Conservation (phyloP, 2,888 invertebrate species). For the Dasypogon diadema region DNA sequence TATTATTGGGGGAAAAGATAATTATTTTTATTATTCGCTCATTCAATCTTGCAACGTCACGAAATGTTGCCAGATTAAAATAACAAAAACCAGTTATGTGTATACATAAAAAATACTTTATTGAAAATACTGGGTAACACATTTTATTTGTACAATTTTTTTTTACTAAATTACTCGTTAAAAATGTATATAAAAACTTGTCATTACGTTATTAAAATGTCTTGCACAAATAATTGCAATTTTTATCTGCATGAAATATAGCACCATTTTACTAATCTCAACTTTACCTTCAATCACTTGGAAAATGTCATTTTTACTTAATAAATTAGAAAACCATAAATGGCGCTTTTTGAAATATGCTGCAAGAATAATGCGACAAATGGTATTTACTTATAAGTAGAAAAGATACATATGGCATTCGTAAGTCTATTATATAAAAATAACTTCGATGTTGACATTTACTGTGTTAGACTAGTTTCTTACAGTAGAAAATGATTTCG, state of each 20-base stretch:
- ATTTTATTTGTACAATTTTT: constrained; percentile 11
- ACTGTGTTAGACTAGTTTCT: too few relatives aligned
- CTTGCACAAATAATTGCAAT: too few relatives aligned
- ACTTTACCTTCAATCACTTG: neutral
- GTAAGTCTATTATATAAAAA: too few relatives aligned
- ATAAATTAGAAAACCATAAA: neutral
- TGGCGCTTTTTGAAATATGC: neutral
- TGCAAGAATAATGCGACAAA: too few relatives aligned
- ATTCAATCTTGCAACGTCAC: too few relatives aligned
- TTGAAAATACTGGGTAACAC: constrained; percentile 35
- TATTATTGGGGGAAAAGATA: too few relatives aligned
- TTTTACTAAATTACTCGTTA: constrained; percentile 19
- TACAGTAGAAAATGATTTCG: too few relatives aligned
- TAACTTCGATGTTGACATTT: too few relatives aligned
- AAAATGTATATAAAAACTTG: neutral
- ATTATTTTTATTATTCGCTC: too few relatives aligned
- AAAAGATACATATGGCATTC: too few relatives aligned
- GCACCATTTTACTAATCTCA: neutral
- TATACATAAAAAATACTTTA: constrained; percentile 19
- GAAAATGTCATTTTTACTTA: neutral
- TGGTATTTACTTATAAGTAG: too few relatives aligned
- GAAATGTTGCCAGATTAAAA: too few relatives aligned
- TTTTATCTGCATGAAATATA: neutral
- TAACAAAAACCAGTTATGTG: neutral
- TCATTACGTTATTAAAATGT: neutral